Base-by-base conservation (phyloP, 2,113 vertebrate species). In the Suricata suricatta region DNA sequence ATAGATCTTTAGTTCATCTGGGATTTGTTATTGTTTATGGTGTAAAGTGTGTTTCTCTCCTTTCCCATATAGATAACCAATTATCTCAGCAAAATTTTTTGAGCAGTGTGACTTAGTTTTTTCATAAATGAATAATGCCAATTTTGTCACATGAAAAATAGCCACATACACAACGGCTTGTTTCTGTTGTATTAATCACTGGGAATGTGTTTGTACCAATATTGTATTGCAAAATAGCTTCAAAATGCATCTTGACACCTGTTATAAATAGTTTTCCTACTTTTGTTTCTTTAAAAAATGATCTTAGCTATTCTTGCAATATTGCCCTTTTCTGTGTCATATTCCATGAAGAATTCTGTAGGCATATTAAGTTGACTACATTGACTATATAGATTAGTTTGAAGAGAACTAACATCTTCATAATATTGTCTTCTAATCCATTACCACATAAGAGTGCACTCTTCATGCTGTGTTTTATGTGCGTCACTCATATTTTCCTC, bases 261-360 rank as follows among this genome's bases (percentile, higher is more conserved):
- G 29, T 80, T 76, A 54, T 66, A 63, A 71, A 60, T 69, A 2
- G 25, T 72, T 97, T 95, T 90, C 50, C 38, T 27, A 82, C 4
- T 91, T 91, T 82, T 86, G 7, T 84, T 64, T 25, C 19, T 87
- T 88, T 94, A 64, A 80, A 85, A 85, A 71, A 83, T 81, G 2
- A 97, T 71, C 35, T 92, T 76, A 77, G 11, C 33, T 93, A 25
- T 72, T 88, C 52, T 86, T 93, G 21, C 86, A 6, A 92, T 95
- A 87, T 96, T 96, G 3, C 0, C 81, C n/a, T 93, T 94, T 88
- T 81, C 71, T 88, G 41, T 85, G 13, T 38, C 68, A 93, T 84
- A 27, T 44, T 95, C 21, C 74, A 87, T 79, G 52, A 93, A 85
- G 93, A 92, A 31, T 47, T 93, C 9, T 6, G 0, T 63, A 83